phyloP scores from a whole-genome alignment of 2,797 vertebrate species.

The Gephyroberyx darwinii region DNA sequence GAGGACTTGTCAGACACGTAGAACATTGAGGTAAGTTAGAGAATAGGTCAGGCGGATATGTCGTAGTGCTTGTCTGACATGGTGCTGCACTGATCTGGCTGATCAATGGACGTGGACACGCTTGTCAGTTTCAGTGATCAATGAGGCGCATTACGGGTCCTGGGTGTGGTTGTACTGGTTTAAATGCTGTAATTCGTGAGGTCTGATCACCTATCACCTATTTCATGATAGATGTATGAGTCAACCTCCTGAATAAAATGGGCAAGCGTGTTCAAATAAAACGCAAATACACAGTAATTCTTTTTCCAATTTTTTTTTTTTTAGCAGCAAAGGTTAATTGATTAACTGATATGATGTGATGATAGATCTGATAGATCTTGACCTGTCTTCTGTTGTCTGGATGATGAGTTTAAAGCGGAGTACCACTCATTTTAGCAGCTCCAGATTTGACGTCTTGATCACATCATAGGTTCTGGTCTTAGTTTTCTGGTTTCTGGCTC shows the following conservation, averaged over 20 bases:
- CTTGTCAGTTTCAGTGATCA: neutral
- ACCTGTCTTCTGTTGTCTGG: too few relatives aligned
- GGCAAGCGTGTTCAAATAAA: neutral
- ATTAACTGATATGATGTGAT: too few relatives aligned
- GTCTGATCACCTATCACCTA: constrained; percentile 3
- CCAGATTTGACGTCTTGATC: too few relatives aligned
- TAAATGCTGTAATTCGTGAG: constrained; percentile 17
- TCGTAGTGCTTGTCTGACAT: neutral
- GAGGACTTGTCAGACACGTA: constrained; percentile 37
- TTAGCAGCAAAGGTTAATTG: too few relatives aligned
- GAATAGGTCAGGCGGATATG: neutral
- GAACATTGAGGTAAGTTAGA: constrained; percentile 17
- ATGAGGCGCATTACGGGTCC: neutral
- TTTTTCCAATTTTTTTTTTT: too few relatives aligned
- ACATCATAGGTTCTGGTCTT: too few relatives aligned
- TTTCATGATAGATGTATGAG: constrained; percentile 39
- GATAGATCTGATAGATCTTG: too few relatives aligned
- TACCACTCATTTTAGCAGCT: too few relatives aligned
- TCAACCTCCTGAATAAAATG: constrained; percentile 15
- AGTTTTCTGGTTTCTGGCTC: too few relatives aligned
- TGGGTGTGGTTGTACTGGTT: constrained; percentile 49
- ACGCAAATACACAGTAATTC: too few relatives aligned
- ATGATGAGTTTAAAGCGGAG: too few relatives aligned
- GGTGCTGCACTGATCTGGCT: neutral
- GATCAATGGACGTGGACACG: neutral